phyloP scores from a whole-genome alignment of 2,113 vertebrate genomes.

The Plectropomus leopardus region DNA sequence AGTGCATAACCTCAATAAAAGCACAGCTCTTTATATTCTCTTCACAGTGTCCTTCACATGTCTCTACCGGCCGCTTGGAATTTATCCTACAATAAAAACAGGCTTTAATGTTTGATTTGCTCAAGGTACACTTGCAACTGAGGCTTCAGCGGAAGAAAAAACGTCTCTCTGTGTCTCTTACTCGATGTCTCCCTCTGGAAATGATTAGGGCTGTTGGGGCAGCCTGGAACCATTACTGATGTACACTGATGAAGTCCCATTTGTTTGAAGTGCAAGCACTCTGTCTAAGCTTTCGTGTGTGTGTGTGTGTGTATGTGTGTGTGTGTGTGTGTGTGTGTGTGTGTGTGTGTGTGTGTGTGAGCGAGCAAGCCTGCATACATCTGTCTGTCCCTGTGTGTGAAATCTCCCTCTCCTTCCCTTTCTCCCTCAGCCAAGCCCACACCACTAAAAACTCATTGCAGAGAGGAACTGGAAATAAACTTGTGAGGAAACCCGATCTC shows the following conservation, averaged over 20 bases:
- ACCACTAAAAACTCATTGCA: slow-evolving; percentile 70
- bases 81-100: slow-evolving; percentile 10
- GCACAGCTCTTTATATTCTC: background rate
- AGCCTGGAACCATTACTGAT: slow-evolving; percentile 91
- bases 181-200: slow-evolving; percentile 84
- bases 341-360: slow-evolving; percentile 11
- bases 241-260: slow-evolving; percentile 89
- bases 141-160: slow-evolving; percentile 33
- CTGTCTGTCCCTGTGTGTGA: slow-evolving; percentile 56
- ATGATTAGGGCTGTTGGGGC: slow-evolving; percentile 86
- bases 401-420: slow-evolving; percentile 53
- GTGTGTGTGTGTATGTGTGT: slow-evolving; percentile 24
- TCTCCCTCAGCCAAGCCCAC: slow-evolving; percentile 66
- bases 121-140: slow-evolving; percentile 43
- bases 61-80: slow-evolving; percentile 10
- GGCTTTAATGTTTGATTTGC: slow-evolving; percentile 43
- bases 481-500: slow-evolving; percentile 72
- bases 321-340: slow-evolving; percentile 16
- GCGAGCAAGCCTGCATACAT: slow-evolving; percentile 43
- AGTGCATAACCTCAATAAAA: background rate
- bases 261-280: slow-evolving; percentile 87
- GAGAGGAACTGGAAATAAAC: slow-evolving; percentile 76
- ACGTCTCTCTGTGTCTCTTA: slow-evolving; percentile 37
- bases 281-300: slow-evolving; percentile 64
- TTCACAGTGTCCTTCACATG: slow-evolving; percentile 29